Percentiles rank a stretch among this genome's conserved stretches.
phyloP scores from a whole-genome alignment of 2,113 vertebrate genomes.

The Atrichornis clamosus region DNA sequence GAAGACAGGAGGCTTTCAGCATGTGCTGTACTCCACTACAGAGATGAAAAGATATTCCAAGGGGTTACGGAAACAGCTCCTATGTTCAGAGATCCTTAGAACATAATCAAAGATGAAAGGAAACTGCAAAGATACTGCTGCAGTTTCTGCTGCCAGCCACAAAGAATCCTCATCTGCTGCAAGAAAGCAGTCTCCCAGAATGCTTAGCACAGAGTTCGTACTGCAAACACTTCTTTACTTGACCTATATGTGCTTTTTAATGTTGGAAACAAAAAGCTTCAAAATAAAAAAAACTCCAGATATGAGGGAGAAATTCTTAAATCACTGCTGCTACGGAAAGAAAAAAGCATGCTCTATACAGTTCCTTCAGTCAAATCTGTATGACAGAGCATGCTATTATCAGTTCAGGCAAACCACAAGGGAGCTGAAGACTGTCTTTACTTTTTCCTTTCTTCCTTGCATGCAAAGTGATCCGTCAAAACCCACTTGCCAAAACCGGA shows the following conservation, averaged over 20 bases:
- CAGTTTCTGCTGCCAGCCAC: conserved; percentile 79
- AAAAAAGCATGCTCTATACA: not conserved
- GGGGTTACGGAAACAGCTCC: conserved; percentile 19
- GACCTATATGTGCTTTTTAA: conserved; percentile 75
- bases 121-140: conserved; percentile 71
- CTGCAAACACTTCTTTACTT: conserved; percentile 69
- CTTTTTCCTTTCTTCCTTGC: not conserved
- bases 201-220: conserved; percentile 71
- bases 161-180: conserved; percentile 76
- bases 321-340: conserved; percentile 66
- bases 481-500: not conserved
- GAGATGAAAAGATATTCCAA: conserved; percentile 47
- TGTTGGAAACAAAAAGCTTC: conserved; percentile 49
- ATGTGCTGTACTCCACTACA: not conserved
- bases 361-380: conserved; percentile 35
- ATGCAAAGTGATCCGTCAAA: not conserved
- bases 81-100: conserved; percentile 60
- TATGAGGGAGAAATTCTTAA: not conserved
- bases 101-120: conserved; percentile 74
- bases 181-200: conserved; percentile 76
- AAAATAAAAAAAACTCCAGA: not conserved
- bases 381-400: conserved; percentile 8
- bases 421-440: conserved; percentile 31
- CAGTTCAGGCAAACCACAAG: conserved; percentile 59
- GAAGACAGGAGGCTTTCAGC: not conserved